Conservation (phyloP, 2,797 vertebrate genomes). For the Helostoma temminkii region DNA sequence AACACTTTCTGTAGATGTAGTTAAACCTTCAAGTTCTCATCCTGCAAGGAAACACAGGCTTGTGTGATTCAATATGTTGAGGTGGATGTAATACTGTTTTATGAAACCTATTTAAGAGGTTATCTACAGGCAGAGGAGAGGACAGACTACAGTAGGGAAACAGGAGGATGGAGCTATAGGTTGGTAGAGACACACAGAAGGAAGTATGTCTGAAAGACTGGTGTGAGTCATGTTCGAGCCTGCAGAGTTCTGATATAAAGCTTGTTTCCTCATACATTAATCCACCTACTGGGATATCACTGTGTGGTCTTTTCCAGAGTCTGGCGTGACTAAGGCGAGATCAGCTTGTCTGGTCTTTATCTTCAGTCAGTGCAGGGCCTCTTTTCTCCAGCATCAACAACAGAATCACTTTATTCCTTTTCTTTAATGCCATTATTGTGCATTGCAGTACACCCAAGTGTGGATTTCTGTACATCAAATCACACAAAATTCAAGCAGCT, state of each 20-base stretch:
- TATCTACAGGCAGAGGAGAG: slow-evolving; percentile 16
- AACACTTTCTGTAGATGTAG: too few species aligned
- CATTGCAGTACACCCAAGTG: too few species aligned
- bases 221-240: slow-evolving; percentile 36
- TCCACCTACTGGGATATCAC: slow-evolving; percentile 26
- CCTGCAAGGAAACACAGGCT: slow-evolving; percentile 6
- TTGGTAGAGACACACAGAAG: slow-evolving; percentile 8
- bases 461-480: not conserved
- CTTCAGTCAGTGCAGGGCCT: not conserved
- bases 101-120: slow-evolving; percentile 29
- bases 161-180: slow-evolving; percentile 1
- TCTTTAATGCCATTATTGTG: too few species aligned
- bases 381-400: not conserved
- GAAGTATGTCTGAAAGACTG: slow-evolving; percentile 17
- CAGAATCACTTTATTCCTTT: not conserved
- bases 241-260: slow-evolving; percentile 36
- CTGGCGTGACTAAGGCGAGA: not conserved
- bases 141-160: not conserved
- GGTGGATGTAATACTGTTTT: slow-evolving; percentile 6
- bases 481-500: not conserved
- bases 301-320: slow-evolving; percentile 3
- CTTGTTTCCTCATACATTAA: slow-evolving; percentile 39
- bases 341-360: not conserved
- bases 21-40: not conserved
- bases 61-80: not conserved